phyloP scores from a whole-genome alignment of 2,888 invertebrate genomes.

The Didymodactylos carnosus region DNA sequence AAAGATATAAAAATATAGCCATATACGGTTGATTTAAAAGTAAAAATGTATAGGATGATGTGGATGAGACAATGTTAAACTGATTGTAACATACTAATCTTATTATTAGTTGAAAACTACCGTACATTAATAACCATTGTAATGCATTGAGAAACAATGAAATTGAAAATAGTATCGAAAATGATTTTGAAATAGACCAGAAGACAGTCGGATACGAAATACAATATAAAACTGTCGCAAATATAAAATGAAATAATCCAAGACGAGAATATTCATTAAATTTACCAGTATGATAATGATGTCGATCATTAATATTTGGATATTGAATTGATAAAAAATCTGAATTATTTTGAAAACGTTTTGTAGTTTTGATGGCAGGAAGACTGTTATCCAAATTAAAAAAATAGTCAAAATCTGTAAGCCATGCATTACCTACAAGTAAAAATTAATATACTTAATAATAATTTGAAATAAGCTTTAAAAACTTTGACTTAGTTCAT shows the following conservation, averaged over 20 bases:
- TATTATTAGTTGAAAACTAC: not conserved
- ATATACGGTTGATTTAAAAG: not conserved
- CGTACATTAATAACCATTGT: not conserved
- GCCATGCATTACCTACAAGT: not conserved
- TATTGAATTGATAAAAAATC: too few relatives aligned
- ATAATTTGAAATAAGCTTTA: not conserved
- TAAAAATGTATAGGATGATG: not conserved
- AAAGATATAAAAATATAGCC: not conserved
- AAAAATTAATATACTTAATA: not conserved
- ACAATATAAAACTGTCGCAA: not conserved
- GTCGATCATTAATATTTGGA: not conserved
- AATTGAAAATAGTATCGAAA: not conserved
- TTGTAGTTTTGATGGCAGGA: not conserved
- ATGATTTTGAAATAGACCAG: not conserved
- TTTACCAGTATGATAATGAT: not conserved
- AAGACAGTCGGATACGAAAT: not conserved
- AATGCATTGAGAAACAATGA: not conserved
- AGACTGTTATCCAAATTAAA: not conserved
- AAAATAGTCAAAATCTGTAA: not conserved
- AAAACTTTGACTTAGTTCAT: not conserved
- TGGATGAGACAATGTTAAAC: not conserved
- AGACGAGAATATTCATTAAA: not conserved
- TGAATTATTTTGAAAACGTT: too few relatives aligned
- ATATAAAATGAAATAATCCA: not conserved
- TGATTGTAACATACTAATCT: not conserved